phyloP scores from a whole-genome alignment of 2,888 invertebrate genomes.

The Drosophila kokeensis region DNA sequence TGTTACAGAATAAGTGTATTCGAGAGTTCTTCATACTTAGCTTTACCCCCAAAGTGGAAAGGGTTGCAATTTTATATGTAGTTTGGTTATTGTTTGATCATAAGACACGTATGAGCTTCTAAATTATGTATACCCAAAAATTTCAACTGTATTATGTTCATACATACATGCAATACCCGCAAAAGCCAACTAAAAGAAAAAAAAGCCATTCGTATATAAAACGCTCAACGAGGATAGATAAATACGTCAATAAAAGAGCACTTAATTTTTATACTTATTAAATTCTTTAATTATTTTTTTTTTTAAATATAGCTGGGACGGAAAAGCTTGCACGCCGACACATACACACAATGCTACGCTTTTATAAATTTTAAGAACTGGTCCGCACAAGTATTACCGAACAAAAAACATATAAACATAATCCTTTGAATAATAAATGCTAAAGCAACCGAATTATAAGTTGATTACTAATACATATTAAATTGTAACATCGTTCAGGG shows the following conservation, averaged over 20 bases:
- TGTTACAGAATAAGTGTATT: conserved; percentile 38
- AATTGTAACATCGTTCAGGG: conserved; percentile 7
- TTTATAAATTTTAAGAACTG: conserved; percentile 25
- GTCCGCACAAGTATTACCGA: conserved; percentile 28
- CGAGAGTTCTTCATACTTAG: conserved; percentile 30
- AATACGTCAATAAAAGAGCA: conserved; percentile 34
- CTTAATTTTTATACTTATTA: conserved; percentile 21
- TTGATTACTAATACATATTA: conserved; percentile 24
- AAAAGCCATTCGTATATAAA: conserved; percentile 24
- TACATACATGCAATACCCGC: conserved; percentile 11
- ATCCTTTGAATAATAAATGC: conserved; percentile 16
- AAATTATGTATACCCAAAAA: conserved; percentile 19
- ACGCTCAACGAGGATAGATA: conserved; percentile 25
- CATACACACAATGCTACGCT: conserved; percentile 28
- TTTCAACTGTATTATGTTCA: conserved; percentile 33
- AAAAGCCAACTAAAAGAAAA: conserved; percentile 11
- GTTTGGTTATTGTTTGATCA: conserved; percentile 39
- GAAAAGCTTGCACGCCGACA: conserved; percentile 16
- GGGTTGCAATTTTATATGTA: conserved; percentile 34
- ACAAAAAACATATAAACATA: conserved; percentile 27
- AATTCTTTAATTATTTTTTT: conserved; percentile 23
- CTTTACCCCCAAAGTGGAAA: conserved; percentile 21
- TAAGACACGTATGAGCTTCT: conserved; percentile 43
- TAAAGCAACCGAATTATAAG: conserved; percentile 14
- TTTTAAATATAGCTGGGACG: conserved; percentile 19